A percentile compares a stretch with the other conserved stretches of the same genome.
These are phyloP conservation scores for Pachyuromys duprasi DNA, from an alignment of 2,797 vertebrate species.

Conservation along the genomic window DNA sequence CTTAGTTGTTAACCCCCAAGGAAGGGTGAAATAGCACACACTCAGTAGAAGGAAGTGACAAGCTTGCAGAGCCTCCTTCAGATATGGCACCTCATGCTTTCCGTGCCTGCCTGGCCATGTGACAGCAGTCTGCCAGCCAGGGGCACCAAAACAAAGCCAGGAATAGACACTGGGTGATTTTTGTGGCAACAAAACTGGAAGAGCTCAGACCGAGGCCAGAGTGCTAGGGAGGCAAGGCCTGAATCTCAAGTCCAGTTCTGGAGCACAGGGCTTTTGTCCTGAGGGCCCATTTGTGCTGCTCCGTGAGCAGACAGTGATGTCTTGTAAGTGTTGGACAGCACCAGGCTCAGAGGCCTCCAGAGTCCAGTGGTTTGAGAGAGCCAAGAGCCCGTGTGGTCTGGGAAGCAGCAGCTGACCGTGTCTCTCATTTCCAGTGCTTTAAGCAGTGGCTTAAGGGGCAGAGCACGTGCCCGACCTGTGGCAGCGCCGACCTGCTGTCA, in stretches of 20 bases:
- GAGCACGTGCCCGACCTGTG: slow-evolving; percentile 94
- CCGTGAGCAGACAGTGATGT: neutral
- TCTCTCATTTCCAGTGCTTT: slow-evolving; percentile 91
- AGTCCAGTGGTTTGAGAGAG: neutral
- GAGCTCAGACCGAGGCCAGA: neutral
- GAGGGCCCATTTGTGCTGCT: too few species aligned
- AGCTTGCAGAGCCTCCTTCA: rapidly evolving
- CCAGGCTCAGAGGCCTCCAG: too few species aligned
- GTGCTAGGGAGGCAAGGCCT: neutral
- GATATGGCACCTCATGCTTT: neutral
- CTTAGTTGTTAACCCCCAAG: neutral
- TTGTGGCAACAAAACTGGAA: neutral
- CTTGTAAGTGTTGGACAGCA: neutral
- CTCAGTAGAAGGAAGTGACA: neutral
- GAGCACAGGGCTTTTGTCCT: neutral
- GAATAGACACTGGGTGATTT: neutral
- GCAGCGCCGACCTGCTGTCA: slow-evolving; percentile 85
- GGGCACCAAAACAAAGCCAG: neutral
- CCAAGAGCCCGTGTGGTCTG: rapidly evolving
- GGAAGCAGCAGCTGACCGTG: neutral
- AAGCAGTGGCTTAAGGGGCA: slow-evolving; percentile 93
- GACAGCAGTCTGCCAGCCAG: neutral
- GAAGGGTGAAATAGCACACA: rapidly evolving
- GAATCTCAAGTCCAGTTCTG: neutral
- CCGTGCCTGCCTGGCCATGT: neutral